Evolutionary conservation across 2,797 vertebrate genomes (phyloP).

Genomic region (Ctenosaura bakeri): DNA sequence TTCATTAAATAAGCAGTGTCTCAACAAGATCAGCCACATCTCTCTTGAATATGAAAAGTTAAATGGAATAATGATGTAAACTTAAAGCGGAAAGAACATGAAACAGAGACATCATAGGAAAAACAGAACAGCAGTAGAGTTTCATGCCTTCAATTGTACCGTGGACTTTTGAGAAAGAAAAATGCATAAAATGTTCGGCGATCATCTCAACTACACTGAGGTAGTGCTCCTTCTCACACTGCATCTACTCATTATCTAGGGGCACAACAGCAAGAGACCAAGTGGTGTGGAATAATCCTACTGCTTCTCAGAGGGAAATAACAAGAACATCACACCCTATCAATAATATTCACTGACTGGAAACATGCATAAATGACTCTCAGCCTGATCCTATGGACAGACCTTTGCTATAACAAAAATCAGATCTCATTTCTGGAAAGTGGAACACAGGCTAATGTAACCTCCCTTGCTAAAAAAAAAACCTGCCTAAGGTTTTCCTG

Average conservation of each 20-base stretch:
- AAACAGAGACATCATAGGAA: constrained; percentile 1
- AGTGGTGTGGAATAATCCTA: constrained; percentile 53
- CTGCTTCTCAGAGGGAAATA: constrained; percentile 49
- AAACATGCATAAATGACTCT: constrained; percentile 34
- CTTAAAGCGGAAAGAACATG: not conserved
- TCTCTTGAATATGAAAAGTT: not conserved
- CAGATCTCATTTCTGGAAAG: not conserved
- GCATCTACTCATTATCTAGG: constrained; percentile 70
- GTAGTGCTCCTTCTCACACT: constrained; percentile 62
- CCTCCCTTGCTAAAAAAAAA: not conserved
- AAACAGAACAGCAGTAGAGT: constrained; percentile 45
- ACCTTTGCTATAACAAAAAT: not conserved
- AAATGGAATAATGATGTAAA: constrained; percentile 14
- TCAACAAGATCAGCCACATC: not conserved
- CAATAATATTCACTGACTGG: constrained; percentile 54
- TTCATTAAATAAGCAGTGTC: not conserved
- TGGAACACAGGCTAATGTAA: not conserved
- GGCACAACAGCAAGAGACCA: constrained; percentile 61
- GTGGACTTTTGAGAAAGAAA: constrained; percentile 63
- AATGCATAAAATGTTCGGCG: constrained; percentile 54
- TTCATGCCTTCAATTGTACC: constrained; percentile 31
- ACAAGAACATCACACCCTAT: constrained; percentile 47
- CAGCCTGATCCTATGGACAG: constrained; percentile 13
- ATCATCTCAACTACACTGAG: constrained; percentile 61
- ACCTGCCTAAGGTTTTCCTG: not conserved